These are phyloP conservation scores for Oncorhynchus nerka DNA, from an alignment of 2,113 vertebrate species.

Conservation along the genomic window DNA sequence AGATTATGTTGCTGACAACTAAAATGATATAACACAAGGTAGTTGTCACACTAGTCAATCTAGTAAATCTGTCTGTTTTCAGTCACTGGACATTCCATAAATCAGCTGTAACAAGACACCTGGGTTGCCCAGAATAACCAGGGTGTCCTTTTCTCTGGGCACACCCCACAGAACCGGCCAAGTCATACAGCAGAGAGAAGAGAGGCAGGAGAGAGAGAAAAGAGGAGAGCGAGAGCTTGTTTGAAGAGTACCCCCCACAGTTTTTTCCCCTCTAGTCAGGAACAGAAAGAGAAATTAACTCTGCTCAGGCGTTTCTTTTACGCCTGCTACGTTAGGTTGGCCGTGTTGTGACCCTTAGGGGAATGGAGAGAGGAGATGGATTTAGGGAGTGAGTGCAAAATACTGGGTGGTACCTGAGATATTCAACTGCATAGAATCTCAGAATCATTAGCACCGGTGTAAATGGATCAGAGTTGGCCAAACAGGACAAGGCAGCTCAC, in stretches of 20 bases:
- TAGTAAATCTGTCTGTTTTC: too few species aligned
- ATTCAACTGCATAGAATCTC: background rate
- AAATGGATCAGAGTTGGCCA: too few species aligned
- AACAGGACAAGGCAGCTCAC: background rate
- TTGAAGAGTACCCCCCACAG: too few species aligned
- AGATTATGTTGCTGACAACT: background rate
- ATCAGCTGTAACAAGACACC: background rate
- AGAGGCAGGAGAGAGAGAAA: background rate
- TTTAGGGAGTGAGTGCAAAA: background rate
- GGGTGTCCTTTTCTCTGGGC: background rate
- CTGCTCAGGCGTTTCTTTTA: too few species aligned
- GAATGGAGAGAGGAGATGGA: background rate
- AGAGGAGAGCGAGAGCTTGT: background rate
- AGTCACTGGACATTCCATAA: too few species aligned
- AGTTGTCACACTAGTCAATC: too few species aligned
- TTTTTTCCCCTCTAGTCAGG: too few species aligned
- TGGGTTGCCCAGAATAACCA: background rate
- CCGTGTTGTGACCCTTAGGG: background rate
- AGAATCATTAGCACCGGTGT: too few species aligned
- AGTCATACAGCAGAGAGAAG: background rate
- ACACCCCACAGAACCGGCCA: too few species aligned
- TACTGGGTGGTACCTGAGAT: background rate
- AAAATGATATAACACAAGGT: too few species aligned
- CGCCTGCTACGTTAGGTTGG: too few species aligned
- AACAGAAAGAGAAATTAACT: too few species aligned